Evolutionary conservation across 2,888 invertebrate genomes (phyloP).

Genomic region (Falcaria lacertinaria): DNA sequence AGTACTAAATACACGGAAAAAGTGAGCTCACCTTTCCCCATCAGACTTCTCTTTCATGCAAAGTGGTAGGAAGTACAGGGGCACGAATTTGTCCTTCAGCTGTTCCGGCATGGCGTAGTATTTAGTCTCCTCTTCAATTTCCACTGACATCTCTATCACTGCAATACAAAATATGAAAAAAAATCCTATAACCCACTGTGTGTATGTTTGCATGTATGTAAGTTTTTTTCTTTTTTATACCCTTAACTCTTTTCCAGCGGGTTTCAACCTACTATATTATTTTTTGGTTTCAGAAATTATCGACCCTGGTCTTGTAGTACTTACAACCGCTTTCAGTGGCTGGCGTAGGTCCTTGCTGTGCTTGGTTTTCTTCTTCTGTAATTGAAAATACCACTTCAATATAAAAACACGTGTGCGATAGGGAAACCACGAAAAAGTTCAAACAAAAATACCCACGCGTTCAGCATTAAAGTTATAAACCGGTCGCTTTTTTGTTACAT

Average conservation of each 20-base stretch:
- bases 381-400: too few species aligned
- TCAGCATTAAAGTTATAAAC: too few species aligned
- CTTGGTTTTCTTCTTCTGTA: slow-evolving; percentile 16
- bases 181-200: too few species aligned
- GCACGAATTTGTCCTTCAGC: slow-evolving; percentile 56
- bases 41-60: slow-evolving; percentile 51
- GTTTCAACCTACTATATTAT: too few species aligned
- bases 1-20: neutral
- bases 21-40: slow-evolving; percentile 31
- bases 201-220: too few species aligned
- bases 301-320: too few species aligned
- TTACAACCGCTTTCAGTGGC: slow-evolving; percentile 49
- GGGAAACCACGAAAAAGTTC: too few species aligned
- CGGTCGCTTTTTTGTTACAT: too few species aligned
- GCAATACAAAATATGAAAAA: slow-evolving; percentile 4
- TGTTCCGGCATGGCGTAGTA: slow-evolving; percentile 54
- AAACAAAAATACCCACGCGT: too few species aligned
- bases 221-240: slow-evolving; percentile 10
- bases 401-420: too few species aligned
- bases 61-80: slow-evolving; percentile 47
- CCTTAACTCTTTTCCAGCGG: too few species aligned
- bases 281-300: too few species aligned
- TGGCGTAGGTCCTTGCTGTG: slow-evolving; percentile 45
- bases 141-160: slow-evolving; percentile 46
- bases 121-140: slow-evolving; percentile 45